phyloP scores from a whole-genome alignment of 2,888 invertebrate genomes.

The Drosophila bunnanda region DNA sequence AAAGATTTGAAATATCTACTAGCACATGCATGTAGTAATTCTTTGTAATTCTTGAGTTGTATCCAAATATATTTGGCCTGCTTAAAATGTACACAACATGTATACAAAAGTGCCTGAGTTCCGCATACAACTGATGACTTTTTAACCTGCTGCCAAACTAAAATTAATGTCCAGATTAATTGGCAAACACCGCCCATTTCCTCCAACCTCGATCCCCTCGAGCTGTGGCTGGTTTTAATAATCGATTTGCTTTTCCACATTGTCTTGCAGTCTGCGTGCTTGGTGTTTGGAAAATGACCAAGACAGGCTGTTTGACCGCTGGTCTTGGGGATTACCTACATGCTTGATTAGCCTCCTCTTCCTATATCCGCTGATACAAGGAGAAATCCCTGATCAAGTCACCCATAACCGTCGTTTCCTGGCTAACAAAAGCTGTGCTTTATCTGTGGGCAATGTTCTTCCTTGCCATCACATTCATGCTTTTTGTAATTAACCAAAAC shows the following conservation, averaged over 20 bases:
- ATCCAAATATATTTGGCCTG: too few species aligned
- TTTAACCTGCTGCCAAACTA: neutral
- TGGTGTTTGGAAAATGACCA: neutral
- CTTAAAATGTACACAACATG: neutral
- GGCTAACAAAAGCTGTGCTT: too few species aligned
- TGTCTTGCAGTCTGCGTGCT: constrained; percentile 2
- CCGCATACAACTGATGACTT: neutral
- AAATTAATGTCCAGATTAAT: constrained; percentile 1
- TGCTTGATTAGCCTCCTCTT: neutral
- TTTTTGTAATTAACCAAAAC: neutral
- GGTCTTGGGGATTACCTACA: neutral
- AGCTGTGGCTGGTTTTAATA: constrained; percentile 1
- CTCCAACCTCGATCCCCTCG: neutral
- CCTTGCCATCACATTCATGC: neutral
- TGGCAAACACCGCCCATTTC: constrained; percentile 1
- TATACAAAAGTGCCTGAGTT: neutral
- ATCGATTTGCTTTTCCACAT: constrained; percentile 9
- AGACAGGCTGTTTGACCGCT: neutral
- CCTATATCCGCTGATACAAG: neutral
- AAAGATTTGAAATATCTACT: neutral
- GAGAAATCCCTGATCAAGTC: neutral
- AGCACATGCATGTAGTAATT: neutral
- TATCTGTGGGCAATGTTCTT: neutral
- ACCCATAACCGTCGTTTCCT: neutral
- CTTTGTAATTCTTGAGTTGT: neutral